Evolutionary conservation across 2,888 invertebrate species (phyloP).

Genomic region (Rhimphoctona megacephalus): DNA sequence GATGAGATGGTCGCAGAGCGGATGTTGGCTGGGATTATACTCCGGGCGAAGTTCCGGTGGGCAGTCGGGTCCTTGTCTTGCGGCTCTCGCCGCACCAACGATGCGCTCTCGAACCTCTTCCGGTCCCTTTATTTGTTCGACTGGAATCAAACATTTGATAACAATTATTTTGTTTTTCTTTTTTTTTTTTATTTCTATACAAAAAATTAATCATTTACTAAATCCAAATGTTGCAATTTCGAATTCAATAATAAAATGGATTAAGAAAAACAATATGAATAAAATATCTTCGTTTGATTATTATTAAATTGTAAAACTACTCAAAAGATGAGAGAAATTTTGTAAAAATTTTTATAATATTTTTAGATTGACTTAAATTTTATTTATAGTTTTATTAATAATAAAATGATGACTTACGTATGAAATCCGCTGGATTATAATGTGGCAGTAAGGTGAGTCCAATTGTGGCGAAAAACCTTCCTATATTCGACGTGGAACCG

Average conservation of each 20-base stretch:
- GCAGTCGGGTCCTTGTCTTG: conserved; percentile 87
- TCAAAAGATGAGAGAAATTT: no score
- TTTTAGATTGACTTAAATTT: no score
- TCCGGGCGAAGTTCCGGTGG: conserved; percentile 86
- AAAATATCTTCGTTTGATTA: no score
- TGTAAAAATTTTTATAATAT: no score
- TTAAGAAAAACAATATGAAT: no score
- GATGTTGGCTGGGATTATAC: conserved; percentile 83
- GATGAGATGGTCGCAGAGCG: conserved; percentile 83
- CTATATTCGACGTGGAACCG: conserved; percentile 90
- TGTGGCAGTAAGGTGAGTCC: conserved; percentile 91
- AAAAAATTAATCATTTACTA: neutral
- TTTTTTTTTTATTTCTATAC: neutral
- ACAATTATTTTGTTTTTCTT: neutral
- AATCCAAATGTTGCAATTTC: neutral
- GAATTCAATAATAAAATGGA: no score
- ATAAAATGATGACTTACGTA: conserved; percentile 86
- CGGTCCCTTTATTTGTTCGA: conserved; percentile 91
- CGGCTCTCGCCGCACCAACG: conserved; percentile 88
- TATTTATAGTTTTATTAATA: neutral
- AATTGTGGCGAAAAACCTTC: conserved; percentile 90
- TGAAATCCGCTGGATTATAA: conserved; percentile 94
- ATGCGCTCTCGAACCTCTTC: conserved; percentile 89
- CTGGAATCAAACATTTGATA: conserved; percentile 84
- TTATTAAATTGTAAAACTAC: no score